Percentiles rank a stretch among this genome's conserved stretches.
Evolutionary conservation across 2,888 invertebrate genomes (phyloP).

Genomic region (Monoplex corrugatus): DNA sequence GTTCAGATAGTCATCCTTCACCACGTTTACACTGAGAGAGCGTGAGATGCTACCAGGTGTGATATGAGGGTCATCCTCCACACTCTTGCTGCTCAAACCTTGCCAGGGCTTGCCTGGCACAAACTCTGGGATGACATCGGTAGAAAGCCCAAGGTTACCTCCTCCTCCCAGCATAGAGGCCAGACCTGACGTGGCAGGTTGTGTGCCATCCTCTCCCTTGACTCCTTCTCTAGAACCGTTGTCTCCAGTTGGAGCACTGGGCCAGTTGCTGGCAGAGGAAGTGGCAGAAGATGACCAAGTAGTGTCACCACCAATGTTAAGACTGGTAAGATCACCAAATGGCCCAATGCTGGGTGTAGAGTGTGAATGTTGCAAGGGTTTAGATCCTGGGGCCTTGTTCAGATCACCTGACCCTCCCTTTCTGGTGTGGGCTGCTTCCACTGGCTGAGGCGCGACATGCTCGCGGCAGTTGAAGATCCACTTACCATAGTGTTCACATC

Average conservation of each 20-base stretch:
- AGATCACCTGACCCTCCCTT: constrained; percentile 69
- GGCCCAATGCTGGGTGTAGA: constrained; percentile 86
- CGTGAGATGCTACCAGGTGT: constrained; percentile 88
- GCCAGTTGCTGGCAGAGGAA: constrained; percentile 71
- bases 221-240: constrained; percentile 29
- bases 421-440: constrained; percentile 90
- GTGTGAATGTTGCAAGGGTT: constrained; percentile 81
- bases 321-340: constrained; percentile 67
- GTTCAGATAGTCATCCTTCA: constrained; percentile 88
- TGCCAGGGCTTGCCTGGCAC: constrained; percentile 98
- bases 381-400: constrained; percentile 76
- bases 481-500: constrained; percentile 55
- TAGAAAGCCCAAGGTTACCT: constrained; percentile 37
- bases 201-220: constrained; percentile 44
- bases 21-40: constrained; percentile 92
- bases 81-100: constrained; percentile 92
- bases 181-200: constrained; percentile 46
- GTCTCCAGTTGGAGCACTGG: constrained; percentile 51
- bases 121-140: constrained; percentile 93
- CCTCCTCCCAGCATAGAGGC: constrained; percentile 50
- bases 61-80: constrained; percentile 98
- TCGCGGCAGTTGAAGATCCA: constrained; percentile 34
- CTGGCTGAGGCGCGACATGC: constrained; percentile 83
- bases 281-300: constrained; percentile 74
- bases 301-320: constrained; percentile 69